Base-by-base conservation (phyloP, 2,888 invertebrate genomes). In the Carterocephalus palaemon region DNA sequence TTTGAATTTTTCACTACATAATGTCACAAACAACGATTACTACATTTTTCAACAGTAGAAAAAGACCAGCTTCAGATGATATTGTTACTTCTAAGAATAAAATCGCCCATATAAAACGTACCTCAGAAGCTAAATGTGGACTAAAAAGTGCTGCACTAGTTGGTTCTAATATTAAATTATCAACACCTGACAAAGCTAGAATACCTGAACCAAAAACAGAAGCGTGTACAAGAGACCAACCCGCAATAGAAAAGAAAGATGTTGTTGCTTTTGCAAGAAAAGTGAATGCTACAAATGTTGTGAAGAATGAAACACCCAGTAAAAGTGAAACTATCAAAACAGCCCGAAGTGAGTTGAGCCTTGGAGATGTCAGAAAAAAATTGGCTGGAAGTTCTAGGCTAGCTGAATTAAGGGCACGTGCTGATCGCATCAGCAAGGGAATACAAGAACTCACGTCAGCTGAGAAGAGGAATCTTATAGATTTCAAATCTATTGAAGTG, bases 1-100 rank as follows among this genome's bases (percentile, higher is more conserved):
- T 19, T 19, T 19, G 19, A 16, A 16, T 1, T 9, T n/a, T 12
- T 12, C 4, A 5, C 3, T 15, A 43, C 7, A 43, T 23, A 23
- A 94, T 94, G 94, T 90, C 93, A 53, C 94, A 95, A 77, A 91
- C 92, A 59, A 92, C 92, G 37, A 89, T 95, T 47, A 91, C 92
- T 50, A 89, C 90, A 52, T 95, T 89, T 86, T 95, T 93, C 72
- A 91, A 89, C 70, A 91, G 91, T 61, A 89, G 94, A 65, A 95
- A 95, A 81, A 89, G 94, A 60, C 88, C 90, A 47, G 92, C 92
- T n/a, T 72, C 84, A 4, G 93, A 93, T 37, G 93, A 94, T 66
- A 67, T 81, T 61, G 59, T 76, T 64, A 70, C 83, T 74, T 67
- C 84, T 40, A 87, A 89, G 71, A 89, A 72, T 68, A 90, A 90